phyloP scores from a whole-genome alignment of 2,888 invertebrate genomes.

The Eupithecia centaureata region DNA sequence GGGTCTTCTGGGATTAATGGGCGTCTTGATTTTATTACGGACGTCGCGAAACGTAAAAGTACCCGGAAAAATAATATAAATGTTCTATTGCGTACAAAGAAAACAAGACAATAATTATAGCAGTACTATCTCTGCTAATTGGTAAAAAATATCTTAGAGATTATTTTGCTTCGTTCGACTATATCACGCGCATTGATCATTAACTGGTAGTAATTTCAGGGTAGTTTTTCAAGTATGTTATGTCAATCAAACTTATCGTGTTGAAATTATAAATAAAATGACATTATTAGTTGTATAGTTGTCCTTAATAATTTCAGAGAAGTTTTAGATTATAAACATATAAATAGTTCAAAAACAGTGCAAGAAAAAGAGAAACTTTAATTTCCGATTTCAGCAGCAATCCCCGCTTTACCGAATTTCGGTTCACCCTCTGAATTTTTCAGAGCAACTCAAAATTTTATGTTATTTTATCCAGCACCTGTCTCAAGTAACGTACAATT shows the following conservation, averaged over 20 bases:
- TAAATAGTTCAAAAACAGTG: not conserved
- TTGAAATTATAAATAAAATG: too few species aligned
- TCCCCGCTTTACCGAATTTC: constrained; percentile 15
- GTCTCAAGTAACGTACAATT: constrained; percentile 40
- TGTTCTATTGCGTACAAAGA: not conserved
- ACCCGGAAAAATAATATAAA: not conserved
- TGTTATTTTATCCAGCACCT: constrained; percentile 39
- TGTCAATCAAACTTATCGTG: too few species aligned
- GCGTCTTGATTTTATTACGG: constrained; percentile 30
- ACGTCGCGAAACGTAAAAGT: constrained; percentile 4
- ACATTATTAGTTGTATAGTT: too few species aligned
- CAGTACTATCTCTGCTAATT: not conserved
- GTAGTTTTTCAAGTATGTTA: too few species aligned
- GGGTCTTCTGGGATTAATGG: constrained; percentile 27
- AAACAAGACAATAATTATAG: not conserved
- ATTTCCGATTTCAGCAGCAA: constrained; percentile 17
- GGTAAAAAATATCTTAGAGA: too few species aligned
- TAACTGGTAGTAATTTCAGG: not conserved
- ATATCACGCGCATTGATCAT: not conserved
- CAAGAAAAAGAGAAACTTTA: not conserved
- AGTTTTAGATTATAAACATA: not conserved
- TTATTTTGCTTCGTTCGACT: not conserved
- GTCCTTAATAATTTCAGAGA: not conserved
- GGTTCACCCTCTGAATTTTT: constrained; percentile 29
- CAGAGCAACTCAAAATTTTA: constrained; percentile 30